Evolutionary conservation across 2,888 invertebrate species (phyloP), one percentile per base, ranked within the genome.

Genomic region (Clusia tigrina): DNA sequence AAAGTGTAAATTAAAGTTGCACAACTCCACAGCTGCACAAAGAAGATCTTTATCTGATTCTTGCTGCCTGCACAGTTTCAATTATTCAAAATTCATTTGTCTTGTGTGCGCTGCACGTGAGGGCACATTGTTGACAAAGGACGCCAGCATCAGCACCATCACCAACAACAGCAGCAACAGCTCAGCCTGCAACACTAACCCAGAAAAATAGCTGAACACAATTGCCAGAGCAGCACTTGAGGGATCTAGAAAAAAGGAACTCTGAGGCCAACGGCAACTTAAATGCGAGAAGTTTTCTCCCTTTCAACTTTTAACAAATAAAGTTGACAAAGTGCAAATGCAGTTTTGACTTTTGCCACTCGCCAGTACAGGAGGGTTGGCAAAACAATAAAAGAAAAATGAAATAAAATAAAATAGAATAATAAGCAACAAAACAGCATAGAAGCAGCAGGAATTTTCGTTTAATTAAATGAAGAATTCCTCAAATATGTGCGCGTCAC

Each of bases 271-370:
- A 32, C n/a, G n/a, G n/a, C n/a, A n/a, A n/a, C n/a, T n/a, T n/a
- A 32, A 32, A 32, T 32, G 32, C 42, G 42, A 42, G n/a, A 32
- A 42, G 3, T 42, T 42, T 42, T 10, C 15, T 10, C 10, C 9
- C 22, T 48, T 20, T 48, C 5, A 48, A 48, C 48, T 48, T 48
- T 20, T 22, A 20, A 42, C 42, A 42, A 42, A n/a, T 9, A 48
- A 48, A 48, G 48, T 48, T 48, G 20, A 48, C 48, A 48, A 48
- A 48, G 48, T 48, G 22, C 22, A 48, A 48, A 48, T 20, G 48
- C 48, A 48, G 3, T 48, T 48, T 48, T 48, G 20, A 48, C 48
- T 48, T 48, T 22, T 20, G 22, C 48, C 48, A 5, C 48, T 18
- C 20, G 22, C 20, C 5, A 48, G 22, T 3, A 48, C 48, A 6